Evolutionary conservation across 2,797 vertebrate genomes (phyloP).

Genomic region (Staurois parvus): DNA sequence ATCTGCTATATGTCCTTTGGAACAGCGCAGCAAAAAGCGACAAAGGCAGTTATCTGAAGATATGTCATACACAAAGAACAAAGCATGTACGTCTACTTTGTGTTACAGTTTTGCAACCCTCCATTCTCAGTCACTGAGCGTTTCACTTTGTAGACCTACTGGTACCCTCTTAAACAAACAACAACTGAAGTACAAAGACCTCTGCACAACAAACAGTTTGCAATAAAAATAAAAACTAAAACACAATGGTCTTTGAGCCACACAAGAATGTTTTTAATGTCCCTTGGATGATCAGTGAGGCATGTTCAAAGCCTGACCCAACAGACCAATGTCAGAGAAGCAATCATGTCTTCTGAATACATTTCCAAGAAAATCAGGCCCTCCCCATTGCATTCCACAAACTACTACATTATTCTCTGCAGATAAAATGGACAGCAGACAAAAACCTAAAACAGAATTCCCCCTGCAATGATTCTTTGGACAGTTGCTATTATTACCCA

Average conservation of each 20-base stretch:
- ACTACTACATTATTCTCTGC: not conserved
- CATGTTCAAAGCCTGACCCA: conserved; percentile 25
- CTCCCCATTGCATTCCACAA: conserved; percentile 14
- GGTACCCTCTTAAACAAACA: conserved; percentile 13
- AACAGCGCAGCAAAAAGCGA: not conserved
- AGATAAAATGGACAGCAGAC: not conserved
- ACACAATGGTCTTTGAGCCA: conserved; percentile 23
- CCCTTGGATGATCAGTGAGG: conserved; percentile 29
- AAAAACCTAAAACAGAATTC: conserved; percentile 19
- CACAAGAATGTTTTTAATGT: conserved; percentile 17
- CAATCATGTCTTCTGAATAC: conserved; percentile 10
- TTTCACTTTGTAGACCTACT: not conserved
- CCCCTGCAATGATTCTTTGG: not conserved
- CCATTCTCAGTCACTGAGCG: not conserved
- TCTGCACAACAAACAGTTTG: not conserved
- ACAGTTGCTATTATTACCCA: conserved; percentile 21
- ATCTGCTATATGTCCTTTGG: too few relatives aligned
- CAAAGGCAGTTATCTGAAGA: not conserved
- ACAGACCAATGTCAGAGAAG: not conserved
- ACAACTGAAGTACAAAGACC: conserved; percentile 24
- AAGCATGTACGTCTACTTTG: not conserved
- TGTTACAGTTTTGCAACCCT: not conserved
- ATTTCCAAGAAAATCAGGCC: conserved; percentile 18
- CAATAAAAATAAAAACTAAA: conserved; percentile 12
- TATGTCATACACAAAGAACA: not conserved